A percentile compares a stretch with the other conserved stretches of the same genome.
Conservation (phyloP, 2,113 vertebrate species). For the Irena cyanogastra region DNA sequence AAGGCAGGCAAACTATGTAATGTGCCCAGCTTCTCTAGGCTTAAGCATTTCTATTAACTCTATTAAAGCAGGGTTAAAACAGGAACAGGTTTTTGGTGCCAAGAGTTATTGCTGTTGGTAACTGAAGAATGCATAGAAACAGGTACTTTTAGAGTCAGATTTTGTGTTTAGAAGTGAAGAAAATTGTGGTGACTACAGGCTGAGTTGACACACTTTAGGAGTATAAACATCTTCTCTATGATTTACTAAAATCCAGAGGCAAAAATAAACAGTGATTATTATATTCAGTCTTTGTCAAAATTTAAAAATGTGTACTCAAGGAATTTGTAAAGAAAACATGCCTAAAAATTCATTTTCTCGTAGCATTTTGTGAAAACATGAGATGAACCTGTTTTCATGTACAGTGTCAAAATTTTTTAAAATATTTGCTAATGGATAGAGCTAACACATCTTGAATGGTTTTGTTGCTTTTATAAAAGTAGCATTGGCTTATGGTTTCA, state of each 20-base stretch:
- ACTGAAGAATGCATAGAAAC: neutral
- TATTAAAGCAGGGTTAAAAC: neutral
- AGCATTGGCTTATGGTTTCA: neutral
- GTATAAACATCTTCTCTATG: neutral
- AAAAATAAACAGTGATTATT: neutral
- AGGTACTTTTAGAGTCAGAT: neutral
- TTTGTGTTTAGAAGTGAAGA: neutral
- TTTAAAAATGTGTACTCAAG: neutral
- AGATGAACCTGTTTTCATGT: neutral
- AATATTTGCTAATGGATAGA: neutral
- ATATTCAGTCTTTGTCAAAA: neutral
- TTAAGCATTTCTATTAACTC: neutral
- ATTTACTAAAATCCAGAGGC: neutral
- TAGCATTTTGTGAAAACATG: neutral
- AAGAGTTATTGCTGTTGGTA: neutral
- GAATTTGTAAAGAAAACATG: neutral
- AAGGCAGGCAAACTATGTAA: neutral
- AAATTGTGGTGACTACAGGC: neutral
- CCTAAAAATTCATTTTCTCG: neutral
- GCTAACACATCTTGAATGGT: neutral
- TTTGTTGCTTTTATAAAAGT: neutral
- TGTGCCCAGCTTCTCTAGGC: neutral
- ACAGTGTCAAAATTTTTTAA: neutral
- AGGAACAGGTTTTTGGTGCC: neutral
- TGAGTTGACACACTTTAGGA: neutral